These are phyloP conservation scores for Drosophila arawakana DNA, from an alignment of 1,140 invertebrate species.

Conservation along the genomic window DNA sequence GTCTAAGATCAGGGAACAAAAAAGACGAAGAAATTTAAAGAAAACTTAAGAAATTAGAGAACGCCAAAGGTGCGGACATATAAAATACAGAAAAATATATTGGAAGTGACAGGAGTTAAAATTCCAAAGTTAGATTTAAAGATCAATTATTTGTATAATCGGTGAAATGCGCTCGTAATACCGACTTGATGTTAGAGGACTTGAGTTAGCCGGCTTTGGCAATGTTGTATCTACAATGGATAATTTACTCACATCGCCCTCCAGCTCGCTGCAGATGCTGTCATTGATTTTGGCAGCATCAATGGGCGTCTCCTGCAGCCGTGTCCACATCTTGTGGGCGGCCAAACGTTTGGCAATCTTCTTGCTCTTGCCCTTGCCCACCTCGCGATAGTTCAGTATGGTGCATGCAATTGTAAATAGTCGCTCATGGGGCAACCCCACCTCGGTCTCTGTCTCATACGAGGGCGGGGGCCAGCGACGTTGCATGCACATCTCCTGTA, in stretches of 20 bases:
- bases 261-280: slow-evolving; percentile 84
- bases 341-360: slow-evolving; percentile 97
- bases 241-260: slow-evolving; percentile 77
- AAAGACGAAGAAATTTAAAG: neutral
- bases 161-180: slow-evolving; percentile 43
- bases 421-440: slow-evolving; percentile 96
- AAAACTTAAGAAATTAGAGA: neutral
- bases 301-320: slow-evolving; percentile 90
- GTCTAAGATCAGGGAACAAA: neutral
- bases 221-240: slow-evolving; percentile 13
- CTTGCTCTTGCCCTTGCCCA: slow-evolving; percentile 96
- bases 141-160: slow-evolving; percentile 32
- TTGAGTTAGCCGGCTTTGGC: slow-evolving; percentile 11
- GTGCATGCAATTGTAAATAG: slow-evolving; percentile 96
- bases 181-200: slow-evolving; percentile 17
- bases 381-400: slow-evolving; percentile 92
- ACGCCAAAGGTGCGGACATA: neutral
- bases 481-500: slow-evolving; percentile 98
- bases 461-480: slow-evolving; percentile 96
- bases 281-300: slow-evolving; percentile 86
- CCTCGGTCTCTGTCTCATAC: slow-evolving; percentile 95
- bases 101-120: neutral
- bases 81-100: neutral
- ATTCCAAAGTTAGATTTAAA: slow-evolving; percentile 27
- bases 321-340: slow-evolving; percentile 96